Evolutionary conservation across 2,888 invertebrate genomes (phyloP), one percentile per base, ranked within the genome.

Genomic region (Melipona bicolor): DNA sequence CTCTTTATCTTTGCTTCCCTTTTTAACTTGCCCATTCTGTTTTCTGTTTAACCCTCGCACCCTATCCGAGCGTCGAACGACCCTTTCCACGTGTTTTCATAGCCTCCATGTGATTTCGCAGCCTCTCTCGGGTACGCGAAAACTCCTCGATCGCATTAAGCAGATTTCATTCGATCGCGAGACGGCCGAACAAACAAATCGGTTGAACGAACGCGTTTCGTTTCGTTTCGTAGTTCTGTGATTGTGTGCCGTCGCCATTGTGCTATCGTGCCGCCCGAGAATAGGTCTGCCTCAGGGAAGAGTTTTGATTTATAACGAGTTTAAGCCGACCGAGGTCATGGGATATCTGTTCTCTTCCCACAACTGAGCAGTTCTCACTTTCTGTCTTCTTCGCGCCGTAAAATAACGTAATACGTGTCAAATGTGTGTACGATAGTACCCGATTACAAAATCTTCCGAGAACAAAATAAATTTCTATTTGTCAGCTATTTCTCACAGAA

Each of bases 131-230:
- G 54, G 43, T 43, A 69, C 64, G 83, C 69, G 73, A 73, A 76
- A 78, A 65, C 77, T 72, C 70, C 36, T 81, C 85, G 84, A 87
- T 84, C 88, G 83, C 73, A 81, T 89, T 88, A 90, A 89, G 86
- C 90, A 87, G 88, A 91, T 91, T 89, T 91, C 87, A 85, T 75
- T 88, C 79, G 80, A 79, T 82, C 84, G 68, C 87, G 74, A 80
- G 83, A 62, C 83, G 83, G 71, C 59, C 87, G 85, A 64, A 70
- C 87, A 89, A 90, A 90, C 88, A 90, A 87, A 85, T 78, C 83
- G 84, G 71, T 85, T 67, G 70, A 70, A 24, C 71, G 84, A 54
- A 27, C 76, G 62, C 64, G 73, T 59, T 61, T 74, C 70, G 27
- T 61, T 61, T 27, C 61, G 61, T 76, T 73, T 75, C 67, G 73